Base-by-base conservation (phyloP, 2,113 vertebrate genomes). In the Atlantisia rogersi region DNA sequence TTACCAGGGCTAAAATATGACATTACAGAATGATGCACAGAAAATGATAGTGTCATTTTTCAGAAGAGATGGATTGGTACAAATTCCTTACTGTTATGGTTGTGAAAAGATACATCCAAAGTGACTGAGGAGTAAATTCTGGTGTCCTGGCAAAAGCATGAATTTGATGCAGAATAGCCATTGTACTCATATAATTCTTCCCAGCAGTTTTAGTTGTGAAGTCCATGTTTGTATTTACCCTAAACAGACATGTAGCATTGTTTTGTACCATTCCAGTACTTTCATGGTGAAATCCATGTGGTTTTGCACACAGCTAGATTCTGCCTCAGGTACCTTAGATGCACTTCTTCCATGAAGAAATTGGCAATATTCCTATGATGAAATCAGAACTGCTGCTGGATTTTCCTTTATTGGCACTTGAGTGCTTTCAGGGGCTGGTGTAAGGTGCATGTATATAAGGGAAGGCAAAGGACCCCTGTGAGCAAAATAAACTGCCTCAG, bases 391-490 rank as follows among this genome's bases (percentile, higher is more conserved):
- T 35, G 22, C 35, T 73, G 14, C 22, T 71, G 44, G 25, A 25
- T 12, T 68, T 75, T 70, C 12, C 15, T 81, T 42, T 74, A 59
- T 44, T 18, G 75, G 29, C 9, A 42, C 20, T 19, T 68, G 35
- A 64, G 25, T 3, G 11, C 15, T 77, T 80, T 52, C 32, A 37
- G 26, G 14, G 6, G 1, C 35, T 70, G 12, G 4, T 55, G 14
- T 32, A 39, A 39, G 15, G 16, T 50, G 3, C 0, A 6, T 10
- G 4, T 62, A 26, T 25, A 5, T 8, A 4, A 15, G 9, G 21
- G 24, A 90, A 79, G 29, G 10, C 15, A 65, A 65, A 31, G 8
- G 40, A 70, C 6, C 5, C 15, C 11, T 70, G 29, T 63, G 37
- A 87, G 15, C n/a, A 78, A 84, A 70, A 89, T 46, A 58, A 88